Base-by-base conservation (phyloP, 2,113 vertebrate genomes). In the Gallinago jamesoni region DNA sequence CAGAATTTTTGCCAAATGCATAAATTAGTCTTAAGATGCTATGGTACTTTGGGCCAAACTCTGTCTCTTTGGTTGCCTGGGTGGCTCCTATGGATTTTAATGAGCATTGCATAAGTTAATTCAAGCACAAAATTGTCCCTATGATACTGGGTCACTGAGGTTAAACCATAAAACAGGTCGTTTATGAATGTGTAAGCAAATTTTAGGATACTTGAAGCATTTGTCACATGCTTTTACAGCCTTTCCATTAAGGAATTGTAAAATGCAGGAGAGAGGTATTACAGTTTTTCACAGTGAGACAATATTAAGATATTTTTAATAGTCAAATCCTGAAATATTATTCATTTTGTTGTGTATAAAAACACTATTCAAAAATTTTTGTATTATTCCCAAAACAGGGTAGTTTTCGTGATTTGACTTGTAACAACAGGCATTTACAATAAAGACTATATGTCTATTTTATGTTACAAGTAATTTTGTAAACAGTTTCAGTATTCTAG, bases 1-100 rank as follows among this genome's bases (percentile, higher is more conserved):
- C 53, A 78, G 64, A 68, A 72, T 77, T 95, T 69, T 50, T 94
- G 88, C 84, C 90, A 96, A 88, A 91, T 85, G 69, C 72, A 25
- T 91, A 82, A 84, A 69, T 91, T 78, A 57, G 72, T 93, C 7
- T 84, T 88, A 75, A 91, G 47, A 64, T 74, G 77, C 37, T 85
- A 72, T 28, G 30, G 60, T 70, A 81, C 37, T 88, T 78, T n/a
- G 30, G 60, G n/a, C 69, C 80, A 82, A 62, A 57, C 19, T 74
- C 57, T 56, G 10, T 84, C 68, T 88, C 18, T 12, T 43, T 84
- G 62, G 37, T 87, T 94, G 69, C 69, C 41, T 87, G 35, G 57
- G 41, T 90, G 55, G 37, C 62, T 93, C 20, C 35, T 87, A 1
- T 56, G 87, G 56, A 75, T 94, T 92, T 93, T 89, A 90, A 87